phyloP scores from a whole-genome alignment of 23 tunicate genomes.

The Phallusia fumigata region DNA sequence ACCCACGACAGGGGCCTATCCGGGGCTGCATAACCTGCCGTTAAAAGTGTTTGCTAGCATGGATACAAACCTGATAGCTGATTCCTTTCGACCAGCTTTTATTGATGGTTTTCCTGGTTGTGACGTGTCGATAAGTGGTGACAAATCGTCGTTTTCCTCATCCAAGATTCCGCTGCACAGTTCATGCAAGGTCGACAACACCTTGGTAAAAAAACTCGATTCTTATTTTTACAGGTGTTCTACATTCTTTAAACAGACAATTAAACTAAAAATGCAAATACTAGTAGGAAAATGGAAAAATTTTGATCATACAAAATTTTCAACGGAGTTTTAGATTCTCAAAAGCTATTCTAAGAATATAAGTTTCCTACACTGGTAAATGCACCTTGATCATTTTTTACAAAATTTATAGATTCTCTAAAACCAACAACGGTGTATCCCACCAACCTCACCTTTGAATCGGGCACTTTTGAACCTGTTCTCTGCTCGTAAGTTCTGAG shows the following conservation, averaged over 20 bases:
- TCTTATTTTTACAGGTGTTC: no score
- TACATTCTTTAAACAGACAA: no score
- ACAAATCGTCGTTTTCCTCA: constrained; percentile 39
- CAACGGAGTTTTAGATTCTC: no score
- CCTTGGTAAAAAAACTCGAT: no score
- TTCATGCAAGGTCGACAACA: constrained; percentile 27
- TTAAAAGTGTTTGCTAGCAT: neutral
- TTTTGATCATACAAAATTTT: no score
- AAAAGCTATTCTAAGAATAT: no score
- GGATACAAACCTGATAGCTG: constrained; percentile 36
- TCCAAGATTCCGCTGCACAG: constrained; percentile 49
- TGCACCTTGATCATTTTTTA: neutral
- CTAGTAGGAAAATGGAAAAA: no score
- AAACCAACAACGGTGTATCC: neutral
- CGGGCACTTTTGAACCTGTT: constrained; percentile 23
- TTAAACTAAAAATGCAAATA: no score
- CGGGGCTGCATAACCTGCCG: neutral
- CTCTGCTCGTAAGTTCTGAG: constrained; percentile 48
- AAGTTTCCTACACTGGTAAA: no score
- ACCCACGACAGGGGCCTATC: no score
- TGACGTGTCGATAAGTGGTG: constrained; percentile 16
- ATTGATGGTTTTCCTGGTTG: constrained; percentile 24
- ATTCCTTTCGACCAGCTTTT: constrained; percentile 37
- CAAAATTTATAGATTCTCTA: neutral
- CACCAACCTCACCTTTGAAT: constrained; percentile 16